Base-by-base conservation (phyloP, 2,113 vertebrate species). In the Oryzias celebensis region DNA sequence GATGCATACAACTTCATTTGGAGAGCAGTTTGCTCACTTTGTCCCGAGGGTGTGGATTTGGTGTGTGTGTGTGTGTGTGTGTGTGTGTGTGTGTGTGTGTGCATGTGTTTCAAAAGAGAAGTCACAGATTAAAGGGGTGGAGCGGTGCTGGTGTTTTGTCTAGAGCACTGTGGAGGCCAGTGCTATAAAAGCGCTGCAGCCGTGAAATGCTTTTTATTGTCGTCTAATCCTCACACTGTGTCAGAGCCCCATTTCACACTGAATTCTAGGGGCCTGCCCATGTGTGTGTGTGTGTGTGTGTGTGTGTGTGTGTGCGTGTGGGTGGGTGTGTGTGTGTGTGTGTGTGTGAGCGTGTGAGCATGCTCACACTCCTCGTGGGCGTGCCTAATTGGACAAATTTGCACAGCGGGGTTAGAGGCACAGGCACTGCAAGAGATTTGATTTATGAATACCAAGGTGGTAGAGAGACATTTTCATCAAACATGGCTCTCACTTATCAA, bases 311-410 rank as follows among this genome's bases (percentile, higher is more conserved):
- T n/a, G 51, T 28, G n/a, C n/a, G n/a, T n/a, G n/a, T n/a, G n/a
- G n/a, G n/a, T n/a, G n/a, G n/a, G n/a, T n/a, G n/a, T n/a, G n/a
- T n/a, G n/a, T n/a, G n/a, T 58, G 60, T 59, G 64, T 54, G 51
- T 53, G 68, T 28, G 55, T 17, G 64, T n/a, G 51, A n/a, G n/a
- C n/a, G n/a, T 28, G 23, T 43, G 24, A 57, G 52, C 26, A 3
- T 2, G 43, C 58, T 73, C 50, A 65, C 91, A 89, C 93, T 87
- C 79, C 93, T 93, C 15, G 86, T 90, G 93, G 93, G 89, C 90
- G 87, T 96, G 91, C 92, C 95, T 96, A 98, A 98, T 98, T 94
- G 95, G 92, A 96, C 95, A 96, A 96, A 98, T 98, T 95, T 94
- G 94, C 96, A 92, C 95, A 96, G 94, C 94, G 88, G 94, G 95